Conservation (phyloP, 1,140 invertebrate genomes). For the Drosophila nigrodunni region DNA sequence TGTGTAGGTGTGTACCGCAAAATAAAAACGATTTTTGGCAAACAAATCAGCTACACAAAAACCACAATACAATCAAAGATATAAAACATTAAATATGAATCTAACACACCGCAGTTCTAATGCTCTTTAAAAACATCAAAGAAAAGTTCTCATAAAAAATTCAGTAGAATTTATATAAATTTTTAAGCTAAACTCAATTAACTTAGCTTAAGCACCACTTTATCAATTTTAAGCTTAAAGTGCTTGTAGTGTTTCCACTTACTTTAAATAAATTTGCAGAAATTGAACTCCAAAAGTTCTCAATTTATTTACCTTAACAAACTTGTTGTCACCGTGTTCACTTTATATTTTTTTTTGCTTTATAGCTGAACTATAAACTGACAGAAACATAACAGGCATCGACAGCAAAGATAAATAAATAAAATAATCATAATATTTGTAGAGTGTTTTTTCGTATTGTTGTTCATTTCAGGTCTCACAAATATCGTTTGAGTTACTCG, state of each 20-base stretch:
- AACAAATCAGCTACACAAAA: constrained; percentile 69
- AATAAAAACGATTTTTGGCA: constrained; percentile 79
- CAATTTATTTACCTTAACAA: too few species aligned
- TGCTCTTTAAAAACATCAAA: constrained; percentile 15
- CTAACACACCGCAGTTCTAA: constrained; percentile 5
- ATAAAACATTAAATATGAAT: constrained; percentile 3
- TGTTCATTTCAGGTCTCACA: neutral
- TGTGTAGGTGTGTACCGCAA: constrained; percentile 58
- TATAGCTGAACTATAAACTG: constrained; percentile 57
- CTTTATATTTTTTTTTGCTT: neutral
- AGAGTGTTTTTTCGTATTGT: constrained; percentile 10
- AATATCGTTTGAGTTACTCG: neutral
- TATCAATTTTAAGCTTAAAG: too few species aligned
- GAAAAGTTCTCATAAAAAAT: neutral
- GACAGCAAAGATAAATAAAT: constrained; percentile 8
- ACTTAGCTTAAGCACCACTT: too few species aligned
- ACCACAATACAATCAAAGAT: constrained; percentile 33
- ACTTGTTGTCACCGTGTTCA: neutral
- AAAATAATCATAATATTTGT: constrained; percentile 29
- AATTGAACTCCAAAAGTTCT: too few species aligned
- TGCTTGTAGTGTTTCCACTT: too few species aligned
- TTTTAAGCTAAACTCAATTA: too few species aligned
- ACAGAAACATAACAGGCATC: constrained; percentile 45
- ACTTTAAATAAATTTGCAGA: too few species aligned
- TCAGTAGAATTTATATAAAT: too few species aligned